Conservation (phyloP, 1,140 invertebrate genomes). For the Drosophila erecta region DNA sequence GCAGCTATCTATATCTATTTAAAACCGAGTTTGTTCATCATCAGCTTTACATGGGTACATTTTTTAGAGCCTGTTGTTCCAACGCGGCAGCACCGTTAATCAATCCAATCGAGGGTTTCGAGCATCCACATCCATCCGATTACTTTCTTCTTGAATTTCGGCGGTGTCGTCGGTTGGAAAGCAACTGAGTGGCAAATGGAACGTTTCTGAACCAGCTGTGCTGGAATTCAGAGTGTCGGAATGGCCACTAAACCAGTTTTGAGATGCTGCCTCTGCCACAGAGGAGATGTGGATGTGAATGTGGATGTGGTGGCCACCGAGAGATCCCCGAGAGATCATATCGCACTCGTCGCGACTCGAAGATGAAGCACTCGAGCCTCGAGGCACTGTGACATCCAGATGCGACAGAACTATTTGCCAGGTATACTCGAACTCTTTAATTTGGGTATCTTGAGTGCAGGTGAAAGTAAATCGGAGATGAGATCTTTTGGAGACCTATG, state of each 20-base stretch:
- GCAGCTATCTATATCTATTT: conserved; percentile 34
- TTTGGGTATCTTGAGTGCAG: conserved; percentile 27
- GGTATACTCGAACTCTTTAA: conserved; percentile 24
- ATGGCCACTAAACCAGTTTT: conserved; percentile 61
- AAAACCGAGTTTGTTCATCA: conserved; percentile 24
- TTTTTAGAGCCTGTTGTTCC: conserved; percentile 31
- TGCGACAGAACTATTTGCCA: conserved; percentile 11
- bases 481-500: conserved; percentile 6
- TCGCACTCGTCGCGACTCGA: not conserved
- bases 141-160: conserved; percentile 59
- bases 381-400: conserved; percentile 30
- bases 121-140: conserved; percentile 29
- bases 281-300: conserved; percentile 37
- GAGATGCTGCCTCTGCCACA: conserved; percentile 29
- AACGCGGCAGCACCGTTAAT: conserved; percentile 49
- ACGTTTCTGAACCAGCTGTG: conserved; percentile 52
- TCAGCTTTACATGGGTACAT: conserved; percentile 11
- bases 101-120: conserved; percentile 40
- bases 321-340: conserved; percentile 35
- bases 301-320: conserved; percentile 28
- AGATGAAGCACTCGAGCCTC: conserved; percentile 11
- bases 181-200: conserved; percentile 59
- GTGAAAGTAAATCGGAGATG: conserved; percentile 30
- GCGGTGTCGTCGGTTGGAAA: conserved; percentile 44
- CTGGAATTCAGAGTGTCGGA: conserved; percentile 31